Conservation (phyloP, 2,888 invertebrate genomes). For the Phanerotoma sp. region DNA sequence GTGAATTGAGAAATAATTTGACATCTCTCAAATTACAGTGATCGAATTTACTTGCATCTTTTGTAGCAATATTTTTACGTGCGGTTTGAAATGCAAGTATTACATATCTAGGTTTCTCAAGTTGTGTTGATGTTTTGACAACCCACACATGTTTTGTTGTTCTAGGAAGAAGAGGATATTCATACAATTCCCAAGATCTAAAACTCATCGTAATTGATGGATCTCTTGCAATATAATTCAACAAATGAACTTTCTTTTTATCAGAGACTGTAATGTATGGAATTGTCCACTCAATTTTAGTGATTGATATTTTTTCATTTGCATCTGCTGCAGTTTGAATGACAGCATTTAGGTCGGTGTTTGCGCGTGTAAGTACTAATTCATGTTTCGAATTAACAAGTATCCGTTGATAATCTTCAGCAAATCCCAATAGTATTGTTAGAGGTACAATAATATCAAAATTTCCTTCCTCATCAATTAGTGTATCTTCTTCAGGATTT, state of each 20-base stretch:
- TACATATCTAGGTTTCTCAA: too few relatives aligned
- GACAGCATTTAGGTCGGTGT: constrained; percentile 40
- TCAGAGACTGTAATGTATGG: too few relatives aligned
- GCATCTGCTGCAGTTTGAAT: constrained; percentile 30
- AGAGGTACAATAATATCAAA: constrained; percentile 17
- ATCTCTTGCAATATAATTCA: too few relatives aligned
- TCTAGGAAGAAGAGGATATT: neutral
- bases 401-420: constrained; percentile 30
- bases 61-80: neutral
- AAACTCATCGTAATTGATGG: neutral
- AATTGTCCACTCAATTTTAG: too few relatives aligned
- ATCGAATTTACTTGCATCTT: too few relatives aligned
- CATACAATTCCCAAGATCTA: neutral
- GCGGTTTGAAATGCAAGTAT: too few relatives aligned
- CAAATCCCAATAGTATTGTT: constrained; percentile 18
- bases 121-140: too few relatives aligned
- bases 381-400: constrained; percentile 31
- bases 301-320: constrained; percentile 41
- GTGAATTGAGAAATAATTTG: too few relatives aligned
- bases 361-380: constrained; percentile 41
- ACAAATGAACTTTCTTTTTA: too few relatives aligned
- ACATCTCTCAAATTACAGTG: too few relatives aligned
- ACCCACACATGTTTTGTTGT: too few relatives aligned
- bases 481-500: neutral
- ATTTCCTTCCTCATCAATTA: constrained; percentile 2